Percentiles rank a stretch among this genome's conserved stretches.
phyloP scores from a whole-genome alignment of 2,888 invertebrate species.

The Ophion ventricosus region DNA sequence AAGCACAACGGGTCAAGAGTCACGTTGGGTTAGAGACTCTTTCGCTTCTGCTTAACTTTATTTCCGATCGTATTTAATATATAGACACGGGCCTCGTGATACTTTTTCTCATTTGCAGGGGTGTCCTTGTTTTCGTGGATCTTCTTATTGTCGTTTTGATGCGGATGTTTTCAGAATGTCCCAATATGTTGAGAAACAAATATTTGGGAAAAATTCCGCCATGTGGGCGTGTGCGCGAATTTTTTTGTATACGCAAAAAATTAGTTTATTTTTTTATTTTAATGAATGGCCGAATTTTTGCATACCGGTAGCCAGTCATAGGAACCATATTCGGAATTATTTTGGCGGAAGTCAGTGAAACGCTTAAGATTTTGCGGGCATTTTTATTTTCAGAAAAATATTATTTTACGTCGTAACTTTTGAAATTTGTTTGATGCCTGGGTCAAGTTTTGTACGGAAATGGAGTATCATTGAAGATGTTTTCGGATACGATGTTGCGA shows the following conservation, averaged over 20 bases:
- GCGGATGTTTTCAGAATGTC: background rate
- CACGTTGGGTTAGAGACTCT: conserved; percentile 57
- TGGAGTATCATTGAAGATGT: too few species aligned
- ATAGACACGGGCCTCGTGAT: conserved; percentile 35
- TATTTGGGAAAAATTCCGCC: background rate
- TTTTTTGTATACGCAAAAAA: background rate
- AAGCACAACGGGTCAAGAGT: conserved; percentile 60
- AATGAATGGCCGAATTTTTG: background rate
- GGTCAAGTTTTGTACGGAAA: too few species aligned
- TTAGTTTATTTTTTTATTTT: background rate
- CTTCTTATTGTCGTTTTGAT: background rate
- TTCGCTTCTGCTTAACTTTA: conserved; percentile 54
- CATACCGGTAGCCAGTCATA: too few species aligned
- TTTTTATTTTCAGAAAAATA: too few species aligned
- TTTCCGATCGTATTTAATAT: conserved; percentile 47
- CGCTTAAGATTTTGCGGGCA: too few species aligned
- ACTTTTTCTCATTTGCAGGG: conserved; percentile 11
- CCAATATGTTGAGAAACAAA: background rate
- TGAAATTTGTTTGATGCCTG: too few species aligned
- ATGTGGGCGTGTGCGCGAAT: background rate
- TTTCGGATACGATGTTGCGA: too few species aligned
- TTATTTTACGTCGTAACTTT: too few species aligned
- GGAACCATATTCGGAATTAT: too few species aligned
- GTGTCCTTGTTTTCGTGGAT: background rate
- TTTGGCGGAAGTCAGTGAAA: too few species aligned